phyloP scores from a whole-genome alignment of 2,113 vertebrate genomes.

The Gnathochromis pfefferi region DNA sequence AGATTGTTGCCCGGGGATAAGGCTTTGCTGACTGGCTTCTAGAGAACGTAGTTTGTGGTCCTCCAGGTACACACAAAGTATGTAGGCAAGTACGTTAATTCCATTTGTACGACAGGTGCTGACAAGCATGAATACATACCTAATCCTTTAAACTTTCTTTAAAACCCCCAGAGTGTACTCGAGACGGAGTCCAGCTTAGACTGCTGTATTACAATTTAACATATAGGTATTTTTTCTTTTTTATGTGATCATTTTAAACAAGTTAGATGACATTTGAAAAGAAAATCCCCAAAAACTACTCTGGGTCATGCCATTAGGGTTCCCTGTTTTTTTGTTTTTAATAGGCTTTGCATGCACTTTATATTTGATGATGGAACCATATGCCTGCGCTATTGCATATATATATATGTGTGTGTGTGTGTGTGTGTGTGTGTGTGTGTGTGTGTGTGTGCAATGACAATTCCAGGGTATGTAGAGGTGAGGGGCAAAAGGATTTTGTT shows the following conservation, averaged over 20 bases:
- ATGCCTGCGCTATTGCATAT: not conserved
- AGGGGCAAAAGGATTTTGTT: no score
- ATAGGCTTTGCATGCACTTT: not conserved
- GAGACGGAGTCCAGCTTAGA: not conserved
- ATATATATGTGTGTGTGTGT: not conserved
- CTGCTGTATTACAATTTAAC: not conserved
- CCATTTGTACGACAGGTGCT: not conserved
- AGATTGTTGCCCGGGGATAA: not conserved
- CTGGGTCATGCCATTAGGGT: not conserved
- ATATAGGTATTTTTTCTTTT: not conserved
- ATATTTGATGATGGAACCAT: conserved; percentile 27
- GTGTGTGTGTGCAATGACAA: not conserved
- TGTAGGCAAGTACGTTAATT: not conserved
- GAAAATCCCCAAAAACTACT: not conserved
- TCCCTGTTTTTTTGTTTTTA: not conserved
- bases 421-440: not conserved
- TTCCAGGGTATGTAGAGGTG: no score
- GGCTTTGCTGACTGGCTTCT: not conserved
- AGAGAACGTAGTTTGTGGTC: not conserved
- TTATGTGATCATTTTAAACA: not conserved
- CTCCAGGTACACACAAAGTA: not conserved
- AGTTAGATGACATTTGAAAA: not conserved
- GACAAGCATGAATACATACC: not conserved
- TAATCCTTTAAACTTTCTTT: not conserved
- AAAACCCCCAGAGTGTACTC: not conserved